Evolutionary conservation across 2,797 vertebrate genomes (phyloP), one percentile per base, ranked within the genome.

Genomic region (Dendrocincla fuliginosa): DNA sequence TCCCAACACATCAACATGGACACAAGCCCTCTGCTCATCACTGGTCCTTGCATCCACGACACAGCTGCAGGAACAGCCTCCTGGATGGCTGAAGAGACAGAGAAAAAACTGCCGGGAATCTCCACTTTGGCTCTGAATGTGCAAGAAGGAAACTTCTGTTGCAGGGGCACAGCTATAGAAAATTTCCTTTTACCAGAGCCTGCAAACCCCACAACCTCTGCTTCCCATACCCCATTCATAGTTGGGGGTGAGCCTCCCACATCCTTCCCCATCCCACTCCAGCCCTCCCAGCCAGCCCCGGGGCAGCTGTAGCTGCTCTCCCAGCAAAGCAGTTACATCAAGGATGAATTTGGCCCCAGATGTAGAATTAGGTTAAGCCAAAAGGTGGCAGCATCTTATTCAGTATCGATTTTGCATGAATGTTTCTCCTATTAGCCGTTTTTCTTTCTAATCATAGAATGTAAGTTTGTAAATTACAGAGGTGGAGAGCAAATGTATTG

Each of bases 311-410:
- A 76, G 69, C 63, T 24, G 15, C 33, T 85, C 73, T 52, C 33
- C 30, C 41, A 67, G 56, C 55, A 55, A 77, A 84, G 35, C 71
- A 49, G 18, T 97, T 79, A 89, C 84, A 68, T 63, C 90, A 47
- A 30, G 47, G 65, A 18, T 37, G 64, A 49, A 86, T 91, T 86
- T 94, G 90, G 59, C 87, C 90, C 74, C 52, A 37, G 33, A 55
- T 93, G 86, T 68, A 87, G 87, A 91, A 74, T 78, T 79, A 57
- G 76, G 68, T 82, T 95, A 83, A 85, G 75, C 93, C 96, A 89
- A 90, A 92, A 97, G 96, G 84, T 92, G 91, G 97, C 95, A 95
- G 96, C 87, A 85, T 75, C 46, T 93, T 86, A 94, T 87, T 77
- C 95, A 46, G 55, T 70, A 90, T 86, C 10, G 65, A 89, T 83